Base-by-base conservation (phyloP, 2,888 invertebrate genomes). In the Lasioglossum morio region DNA sequence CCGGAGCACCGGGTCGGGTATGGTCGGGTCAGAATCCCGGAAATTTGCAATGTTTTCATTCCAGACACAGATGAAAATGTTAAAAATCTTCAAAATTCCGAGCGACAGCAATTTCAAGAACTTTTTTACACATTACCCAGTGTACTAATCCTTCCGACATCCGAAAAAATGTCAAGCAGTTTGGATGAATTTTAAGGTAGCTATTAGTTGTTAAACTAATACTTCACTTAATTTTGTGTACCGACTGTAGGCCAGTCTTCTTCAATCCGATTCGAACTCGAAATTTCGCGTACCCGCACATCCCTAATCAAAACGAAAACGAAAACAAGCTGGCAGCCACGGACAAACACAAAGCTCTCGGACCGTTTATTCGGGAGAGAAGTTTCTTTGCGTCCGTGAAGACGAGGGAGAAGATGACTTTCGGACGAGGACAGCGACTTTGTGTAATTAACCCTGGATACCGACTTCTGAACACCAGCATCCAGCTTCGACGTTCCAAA, bases 371-470 rank as follows among this genome's bases (percentile, higher is more conserved):
- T 73, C 34, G 63, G 27, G 3, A 8, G 10, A 30, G 60, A 66
- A 77, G 30, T 72, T 76, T 63, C 46, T 23, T 8, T 4, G 46
- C 14, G 8, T 30, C 34, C 14, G 23, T 14, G 73, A 27, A 43
- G 23, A 27, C n/a, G n/a, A 2, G 5, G 53, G 16, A 34, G 37
- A 37, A 23, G 40, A 30, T 1, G 53, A 74, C 14, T 2, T 8
- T 2, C 37, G 43, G 34, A 46, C 27, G 53, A 27, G 46, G 34
- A 77, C 57, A 57, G 57, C 12, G 34, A 81, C 60, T 74, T 70
- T 27, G 73, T 69, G 73, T 77, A 84, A 84, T 84, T 77, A 84
- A 73, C 77, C 72, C 77, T 16, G 70, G 72, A 27, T 60, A 57
- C 72, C 69, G 81, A 77, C 69, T 37, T 77, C 19, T 16, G 73